phyloP scores from a whole-genome alignment of 2,797 vertebrate species.

The Cuculus canorus region DNA sequence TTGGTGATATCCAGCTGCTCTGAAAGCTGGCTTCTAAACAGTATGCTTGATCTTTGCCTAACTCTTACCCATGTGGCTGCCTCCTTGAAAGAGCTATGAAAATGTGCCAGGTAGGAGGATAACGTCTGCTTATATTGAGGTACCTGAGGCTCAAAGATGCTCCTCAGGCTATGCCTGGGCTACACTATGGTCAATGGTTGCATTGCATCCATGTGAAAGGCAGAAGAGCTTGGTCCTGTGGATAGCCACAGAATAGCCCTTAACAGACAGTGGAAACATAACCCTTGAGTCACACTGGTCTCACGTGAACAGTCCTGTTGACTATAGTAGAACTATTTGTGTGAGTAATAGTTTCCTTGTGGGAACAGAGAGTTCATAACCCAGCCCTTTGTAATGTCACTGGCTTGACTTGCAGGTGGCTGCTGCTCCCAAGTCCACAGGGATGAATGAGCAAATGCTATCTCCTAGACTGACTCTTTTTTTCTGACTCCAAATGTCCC shows the following conservation, averaged over 20 bases:
- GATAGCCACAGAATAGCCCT: background rate
- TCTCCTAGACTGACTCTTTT: background rate
- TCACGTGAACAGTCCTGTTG: background rate
- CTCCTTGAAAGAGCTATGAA: background rate
- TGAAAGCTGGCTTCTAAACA: background rate
- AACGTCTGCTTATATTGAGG: background rate
- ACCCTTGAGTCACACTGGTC: background rate
- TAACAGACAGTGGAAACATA: background rate
- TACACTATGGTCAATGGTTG: background rate
- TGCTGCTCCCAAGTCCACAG: background rate
- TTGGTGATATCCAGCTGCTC: background rate
- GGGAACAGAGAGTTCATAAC: background rate
- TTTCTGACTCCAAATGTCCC: background rate
- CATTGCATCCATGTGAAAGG: background rate
- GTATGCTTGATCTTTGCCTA: background rate
- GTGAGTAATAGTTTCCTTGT: background rate
- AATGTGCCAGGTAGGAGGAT: background rate
- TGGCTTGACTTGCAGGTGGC: slow-evolving; percentile 1
- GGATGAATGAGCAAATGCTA: background rate
- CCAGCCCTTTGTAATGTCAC: background rate
- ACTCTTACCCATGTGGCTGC: background rate
- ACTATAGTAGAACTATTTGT: background rate
- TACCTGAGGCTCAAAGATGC: background rate
- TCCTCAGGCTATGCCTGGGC: background rate
- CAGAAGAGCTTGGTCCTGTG: background rate